Evolutionary conservation across 2,797 vertebrate species (phyloP).

Genomic region (Takifugu ocellatus): DNA sequence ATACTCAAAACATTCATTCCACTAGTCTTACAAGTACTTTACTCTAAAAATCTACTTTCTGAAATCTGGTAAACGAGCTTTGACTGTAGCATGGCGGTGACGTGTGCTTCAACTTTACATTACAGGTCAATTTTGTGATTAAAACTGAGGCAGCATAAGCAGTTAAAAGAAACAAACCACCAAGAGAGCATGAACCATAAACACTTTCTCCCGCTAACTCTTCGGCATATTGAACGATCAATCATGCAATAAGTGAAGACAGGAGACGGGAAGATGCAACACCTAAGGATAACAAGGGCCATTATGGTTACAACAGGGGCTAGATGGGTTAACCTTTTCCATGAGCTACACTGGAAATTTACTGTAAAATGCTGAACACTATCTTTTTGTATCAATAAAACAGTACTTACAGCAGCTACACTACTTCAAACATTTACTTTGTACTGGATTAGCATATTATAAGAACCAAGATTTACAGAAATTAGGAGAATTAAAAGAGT

Average conservation of each 20-base stretch:
- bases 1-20: too few species aligned
- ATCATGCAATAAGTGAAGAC: constrained; percentile 55
- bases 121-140: too few species aligned
- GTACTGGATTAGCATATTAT: not conserved
- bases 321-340: constrained; percentile 41
- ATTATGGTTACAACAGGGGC: constrained; percentile 47
- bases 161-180: too few species aligned
- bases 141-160: too few species aligned
- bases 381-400: constrained; percentile 36
- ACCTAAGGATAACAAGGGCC: constrained; percentile 56
- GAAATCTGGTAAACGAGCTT: too few species aligned
- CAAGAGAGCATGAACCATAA: too few species aligned
- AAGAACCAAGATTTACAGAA: too few species aligned
- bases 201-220: not conserved
- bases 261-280: constrained; percentile 57
- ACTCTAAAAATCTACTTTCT: too few species aligned
- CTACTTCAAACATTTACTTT: not conserved
- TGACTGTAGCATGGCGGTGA: too few species aligned
- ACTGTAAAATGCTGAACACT: constrained; percentile 26
- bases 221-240: constrained; percentile 47
- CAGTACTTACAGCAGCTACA: constrained; percentile 13
- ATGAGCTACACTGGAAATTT: constrained; percentile 42
- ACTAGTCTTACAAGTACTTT: too few species aligned
- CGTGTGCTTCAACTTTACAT: too few species aligned
- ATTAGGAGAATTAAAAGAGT: too few species aligned